These are phyloP conservation scores for Heliothis virescens DNA, from an alignment of 1,140 invertebrate genomes.

Conservation along the genomic window DNA sequence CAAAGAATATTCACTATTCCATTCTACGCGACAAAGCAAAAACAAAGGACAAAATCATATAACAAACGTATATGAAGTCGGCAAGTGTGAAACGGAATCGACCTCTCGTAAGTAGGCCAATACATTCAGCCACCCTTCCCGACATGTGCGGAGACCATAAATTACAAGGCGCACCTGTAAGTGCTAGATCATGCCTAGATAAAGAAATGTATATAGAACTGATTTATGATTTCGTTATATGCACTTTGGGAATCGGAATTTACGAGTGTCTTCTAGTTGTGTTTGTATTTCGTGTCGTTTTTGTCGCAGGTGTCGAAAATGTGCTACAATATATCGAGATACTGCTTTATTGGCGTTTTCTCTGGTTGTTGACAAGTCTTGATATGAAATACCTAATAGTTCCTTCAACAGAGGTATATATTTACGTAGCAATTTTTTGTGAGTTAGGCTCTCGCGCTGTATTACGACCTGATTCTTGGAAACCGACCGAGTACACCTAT, in stretches of 20 bases:
- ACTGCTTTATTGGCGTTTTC: no score
- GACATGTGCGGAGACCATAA: conserved; percentile 73
- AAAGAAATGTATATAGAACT: conserved; percentile 78
- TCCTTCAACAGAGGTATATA: no score
- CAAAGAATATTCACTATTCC: background rate
- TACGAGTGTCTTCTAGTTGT: background rate
- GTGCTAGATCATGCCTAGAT: conserved; percentile 74
- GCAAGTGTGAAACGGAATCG: conserved; percentile 49
- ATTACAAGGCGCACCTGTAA: conserved; percentile 79
- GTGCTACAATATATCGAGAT: no score
- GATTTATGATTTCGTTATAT: conserved; percentile 66
- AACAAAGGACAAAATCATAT: conserved; percentile 40
- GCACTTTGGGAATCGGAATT: conserved; percentile 39
- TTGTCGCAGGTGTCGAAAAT: background rate
- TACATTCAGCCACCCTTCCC: conserved; percentile 72
- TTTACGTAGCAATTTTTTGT: no score
- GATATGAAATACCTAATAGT: no score
- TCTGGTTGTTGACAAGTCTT: no score
- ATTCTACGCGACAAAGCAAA: background rate
- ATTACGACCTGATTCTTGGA: no score
- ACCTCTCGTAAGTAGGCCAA: conserved; percentile 70
- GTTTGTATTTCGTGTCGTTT: background rate
- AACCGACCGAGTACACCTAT: no score
- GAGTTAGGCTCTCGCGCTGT: no score
- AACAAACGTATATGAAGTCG: conserved; percentile 33